These are phyloP conservation scores for Andrena chrysosceles DNA, from an alignment of 2,888 invertebrate species.

Conservation along the genomic window DNA sequence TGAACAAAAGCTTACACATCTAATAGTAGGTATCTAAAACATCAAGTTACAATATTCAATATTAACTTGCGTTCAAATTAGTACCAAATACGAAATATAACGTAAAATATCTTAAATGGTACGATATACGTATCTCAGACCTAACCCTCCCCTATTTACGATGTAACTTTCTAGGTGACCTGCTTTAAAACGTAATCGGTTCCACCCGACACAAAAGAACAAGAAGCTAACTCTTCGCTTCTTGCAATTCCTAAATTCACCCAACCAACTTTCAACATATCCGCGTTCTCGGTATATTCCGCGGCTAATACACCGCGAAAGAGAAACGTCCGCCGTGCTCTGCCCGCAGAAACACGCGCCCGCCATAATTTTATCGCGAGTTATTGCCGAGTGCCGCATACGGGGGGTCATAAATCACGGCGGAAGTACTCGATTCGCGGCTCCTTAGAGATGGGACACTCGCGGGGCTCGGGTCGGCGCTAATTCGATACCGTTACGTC, in stretches of 20 bases:
- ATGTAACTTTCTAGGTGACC: too few relatives aligned
- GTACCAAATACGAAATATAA: too few relatives aligned
- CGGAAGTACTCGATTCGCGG: constrained; percentile 7
- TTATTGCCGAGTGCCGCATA: background rate
- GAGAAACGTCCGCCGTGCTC: background rate
- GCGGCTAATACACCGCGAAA: background rate
- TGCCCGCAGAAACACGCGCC: background rate
- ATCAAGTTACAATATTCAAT: too few relatives aligned
- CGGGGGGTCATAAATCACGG: background rate
- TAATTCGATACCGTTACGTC: constrained; percentile 59
- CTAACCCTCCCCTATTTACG: too few relatives aligned
- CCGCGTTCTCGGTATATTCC: background rate
- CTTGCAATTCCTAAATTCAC: too few relatives aligned
- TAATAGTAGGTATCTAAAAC: too few relatives aligned
- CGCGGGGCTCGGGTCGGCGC: constrained; percentile 10
- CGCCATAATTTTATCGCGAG: constrained; percentile 1
- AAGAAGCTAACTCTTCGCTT: too few relatives aligned
- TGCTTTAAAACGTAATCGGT: background rate
- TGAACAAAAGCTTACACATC: too few relatives aligned
- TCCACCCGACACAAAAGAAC: background rate
- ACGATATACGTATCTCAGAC: too few relatives aligned
- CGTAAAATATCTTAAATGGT: too few relatives aligned
- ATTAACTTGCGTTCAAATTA: too few relatives aligned
- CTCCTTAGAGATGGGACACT: constrained; percentile 17
- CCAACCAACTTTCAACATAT: too few relatives aligned